Evolutionary conservation across 2,888 invertebrate species (phyloP).

Genomic region (Mythimna impura): DNA sequence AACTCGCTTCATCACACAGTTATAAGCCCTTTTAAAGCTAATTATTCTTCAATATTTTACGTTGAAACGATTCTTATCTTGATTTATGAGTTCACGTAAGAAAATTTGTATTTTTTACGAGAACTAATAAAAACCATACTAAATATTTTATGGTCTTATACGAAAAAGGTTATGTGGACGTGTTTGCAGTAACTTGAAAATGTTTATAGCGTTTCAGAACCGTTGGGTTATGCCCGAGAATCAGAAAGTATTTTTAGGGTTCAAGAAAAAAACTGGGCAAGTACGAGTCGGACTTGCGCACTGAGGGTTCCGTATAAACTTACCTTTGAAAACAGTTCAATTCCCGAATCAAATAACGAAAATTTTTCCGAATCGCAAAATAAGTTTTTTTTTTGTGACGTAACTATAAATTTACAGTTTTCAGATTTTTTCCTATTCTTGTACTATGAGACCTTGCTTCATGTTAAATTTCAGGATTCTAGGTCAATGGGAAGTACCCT

Average conservation of each 20-base stretch:
- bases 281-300: too few species aligned
- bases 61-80: conserved; percentile 39
- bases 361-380: too few species aligned
- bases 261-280: too few species aligned
- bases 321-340: too few species aligned
- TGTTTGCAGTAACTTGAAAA: neutral
- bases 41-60: conserved; percentile 31
- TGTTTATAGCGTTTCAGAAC: neutral
- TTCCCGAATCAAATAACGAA: too few species aligned
- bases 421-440: too few species aligned
- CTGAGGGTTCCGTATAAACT: too few species aligned
- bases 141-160: conserved; percentile 29
- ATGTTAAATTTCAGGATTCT: too few species aligned
- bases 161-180: neutral
- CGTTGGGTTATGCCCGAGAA: neutral
- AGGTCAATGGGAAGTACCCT: too few species aligned
- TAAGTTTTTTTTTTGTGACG: too few species aligned
- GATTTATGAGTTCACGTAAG: conserved; percentile 34
- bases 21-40: conserved; percentile 8
- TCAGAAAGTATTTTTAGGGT: neutral
- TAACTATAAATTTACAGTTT: too few species aligned
- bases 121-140: conserved; percentile 35
- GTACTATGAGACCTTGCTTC: too few species aligned
- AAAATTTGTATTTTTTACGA: conserved; percentile 42
- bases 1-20: neutral